phyloP scores from a whole-genome alignment of 2,888 invertebrate genomes.

The Apotomis betuletana region DNA sequence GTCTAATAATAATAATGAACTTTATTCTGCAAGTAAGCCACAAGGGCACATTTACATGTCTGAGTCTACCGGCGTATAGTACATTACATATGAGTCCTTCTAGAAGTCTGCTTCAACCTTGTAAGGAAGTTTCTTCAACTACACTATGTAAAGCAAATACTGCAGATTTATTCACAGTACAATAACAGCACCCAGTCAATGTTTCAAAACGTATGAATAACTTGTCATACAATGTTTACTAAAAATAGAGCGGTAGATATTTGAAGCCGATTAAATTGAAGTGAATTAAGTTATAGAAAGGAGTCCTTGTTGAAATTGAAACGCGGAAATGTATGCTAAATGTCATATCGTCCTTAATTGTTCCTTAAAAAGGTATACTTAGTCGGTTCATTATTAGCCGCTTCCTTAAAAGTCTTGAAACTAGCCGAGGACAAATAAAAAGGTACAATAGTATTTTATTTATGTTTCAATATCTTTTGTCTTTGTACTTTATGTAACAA shows the following conservation, averaged over 20 bases:
- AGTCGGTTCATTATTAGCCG: neutral
- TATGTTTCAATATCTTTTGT: too few species aligned
- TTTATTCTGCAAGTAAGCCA: too few species aligned
- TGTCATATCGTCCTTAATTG: neutral
- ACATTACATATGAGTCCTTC: too few species aligned
- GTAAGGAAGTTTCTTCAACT: neutral
- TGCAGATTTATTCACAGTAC: neutral
- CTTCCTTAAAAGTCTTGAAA: constrained; percentile 3
- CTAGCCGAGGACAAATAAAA: neutral
- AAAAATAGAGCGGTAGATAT: neutral
- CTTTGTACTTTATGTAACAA: too few species aligned
- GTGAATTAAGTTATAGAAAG: constrained; percentile 6
- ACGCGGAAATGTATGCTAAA: neutral
- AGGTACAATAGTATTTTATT: neutral
- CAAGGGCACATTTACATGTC: too few species aligned
- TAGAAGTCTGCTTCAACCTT: too few species aligned
- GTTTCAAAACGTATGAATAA: constrained; percentile 6
- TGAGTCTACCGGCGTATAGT: too few species aligned
- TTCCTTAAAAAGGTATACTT: constrained; percentile 15
- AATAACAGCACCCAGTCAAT: neutral
- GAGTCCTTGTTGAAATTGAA: constrained; percentile 20
- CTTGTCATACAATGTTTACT: constrained; percentile 7
- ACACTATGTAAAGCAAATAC: neutral
- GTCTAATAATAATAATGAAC: too few species aligned
- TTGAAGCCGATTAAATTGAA: neutral